phyloP scores from a whole-genome alignment of 2,888 invertebrate species.

The Pteria penguin region DNA sequence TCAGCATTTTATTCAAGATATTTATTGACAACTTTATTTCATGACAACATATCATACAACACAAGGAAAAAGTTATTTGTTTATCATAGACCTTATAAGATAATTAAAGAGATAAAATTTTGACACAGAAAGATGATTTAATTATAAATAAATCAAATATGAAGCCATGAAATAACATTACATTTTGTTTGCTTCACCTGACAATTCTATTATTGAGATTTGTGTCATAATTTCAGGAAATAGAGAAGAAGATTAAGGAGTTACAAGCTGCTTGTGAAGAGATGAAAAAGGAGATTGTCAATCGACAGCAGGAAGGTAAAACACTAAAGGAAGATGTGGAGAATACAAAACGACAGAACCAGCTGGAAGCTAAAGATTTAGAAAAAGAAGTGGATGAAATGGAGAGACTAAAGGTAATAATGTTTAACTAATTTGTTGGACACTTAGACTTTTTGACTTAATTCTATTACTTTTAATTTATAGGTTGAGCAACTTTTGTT shows the following conservation, averaged over 20 bases:
- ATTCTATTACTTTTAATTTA: neutral
- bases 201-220: no score
- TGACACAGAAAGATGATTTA: no score
- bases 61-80: no score
- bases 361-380: conserved; percentile 69
- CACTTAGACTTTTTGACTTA: neutral
- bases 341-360: conserved; percentile 60
- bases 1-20: no score
- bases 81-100: no score
- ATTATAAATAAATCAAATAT: no score
- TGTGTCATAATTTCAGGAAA: conserved; percentile 75
- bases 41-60: no score
- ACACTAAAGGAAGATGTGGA: conserved; percentile 77
- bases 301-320: conserved; percentile 75
- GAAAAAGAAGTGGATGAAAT: conserved; percentile 72
- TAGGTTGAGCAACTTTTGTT: neutral
- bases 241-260: conserved; percentile 79
- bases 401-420: conserved; percentile 73
- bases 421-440: no score
- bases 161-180: no score
- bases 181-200: no score
- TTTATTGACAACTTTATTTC: no score
- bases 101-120: no score
- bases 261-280: conserved; percentile 76
- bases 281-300: conserved; percentile 77